Base-by-base conservation (phyloP, 2,797 vertebrate species). In the Hoplostethus atlanticus region DNA sequence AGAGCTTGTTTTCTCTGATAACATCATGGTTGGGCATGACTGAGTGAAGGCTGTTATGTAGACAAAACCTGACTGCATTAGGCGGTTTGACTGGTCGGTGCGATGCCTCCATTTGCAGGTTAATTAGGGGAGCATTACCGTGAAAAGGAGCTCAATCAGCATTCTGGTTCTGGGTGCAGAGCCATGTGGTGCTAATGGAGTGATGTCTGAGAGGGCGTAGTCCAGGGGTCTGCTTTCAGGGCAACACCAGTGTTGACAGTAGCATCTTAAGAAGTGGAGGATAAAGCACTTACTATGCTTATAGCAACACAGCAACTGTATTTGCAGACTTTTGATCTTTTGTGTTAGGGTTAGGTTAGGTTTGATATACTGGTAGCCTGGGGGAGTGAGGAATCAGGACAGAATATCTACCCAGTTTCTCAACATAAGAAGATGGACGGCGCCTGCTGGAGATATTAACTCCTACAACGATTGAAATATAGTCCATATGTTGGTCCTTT, bases 71-170 rank as follows among this genome's bases (percentile, higher is more conserved):
- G 54, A 70, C 51, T 73, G 67, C 58, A 61, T 71, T 68, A 34
- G 44, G 17, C 2, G 28, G 28, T 28, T 28, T 28, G 2, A 28
- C 28, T 28, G 28, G 28, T 28, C 28, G 28, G 28, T 61, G 55
- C 76, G 72, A 80, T 71, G 65, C 61, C 54, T 81, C 56, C 30
- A 77, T 84, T 79, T 73, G 70, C 64, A 79, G 77, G 76, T 88
- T 80, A 85, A 87, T 90, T 76, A 77, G 71, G 53, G 70, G 53
- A 69, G 56, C 47, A 59, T 78, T 84, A 64, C 52, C 62, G 71
- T 66, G 74, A 86, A 76, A 42, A 57, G 72, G 51, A 82, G 66
- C 66, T 71, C 58, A 77, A 66, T 88, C 79, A 82, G 83, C 61
- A 53, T 8, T 44, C 64, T 71, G 55, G 56, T 71, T 36, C 7